Percentiles rank a stretch among this genome's conserved stretches.
phyloP scores from a whole-genome alignment of 2,888 invertebrate genomes.

The Cephus sareptanus region DNA sequence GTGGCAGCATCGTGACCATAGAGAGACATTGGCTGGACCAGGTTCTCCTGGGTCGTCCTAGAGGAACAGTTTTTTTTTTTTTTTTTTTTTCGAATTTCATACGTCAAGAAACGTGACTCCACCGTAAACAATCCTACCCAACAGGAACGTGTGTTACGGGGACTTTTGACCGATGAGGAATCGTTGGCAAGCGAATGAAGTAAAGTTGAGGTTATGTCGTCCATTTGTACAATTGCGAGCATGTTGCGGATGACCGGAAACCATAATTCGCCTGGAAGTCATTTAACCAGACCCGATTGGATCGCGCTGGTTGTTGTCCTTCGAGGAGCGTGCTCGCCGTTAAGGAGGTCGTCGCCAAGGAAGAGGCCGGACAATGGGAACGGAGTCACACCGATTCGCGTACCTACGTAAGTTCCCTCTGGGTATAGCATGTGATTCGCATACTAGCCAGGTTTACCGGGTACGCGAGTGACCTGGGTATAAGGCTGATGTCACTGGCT shows the following conservation, averaged over 20 bases:
- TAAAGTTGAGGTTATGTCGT: background rate
- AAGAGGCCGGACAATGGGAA: constrained; percentile 5
- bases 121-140: background rate
- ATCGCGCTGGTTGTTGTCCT: background rate
- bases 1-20: background rate
- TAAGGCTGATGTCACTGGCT: background rate
- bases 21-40: background rate
- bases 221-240: background rate
- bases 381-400: background rate
- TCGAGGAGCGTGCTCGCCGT: background rate
- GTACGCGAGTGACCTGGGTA: background rate
- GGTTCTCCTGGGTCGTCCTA: background rate
- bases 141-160: background rate
- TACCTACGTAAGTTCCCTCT: background rate
- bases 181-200: background rate
- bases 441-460: background rate
- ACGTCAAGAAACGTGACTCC: background rate
- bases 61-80: background rate
- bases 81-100: background rate
- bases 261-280: background rate
- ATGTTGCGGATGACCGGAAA: background rate
- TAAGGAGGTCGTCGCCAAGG: constrained; percentile 3
- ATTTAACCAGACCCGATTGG: background rate
- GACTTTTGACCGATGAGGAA: background rate
- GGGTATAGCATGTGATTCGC: background rate